Evolutionary conservation across 2,797 vertebrate species (phyloP).

Genomic region (Vultur gryphus): DNA sequence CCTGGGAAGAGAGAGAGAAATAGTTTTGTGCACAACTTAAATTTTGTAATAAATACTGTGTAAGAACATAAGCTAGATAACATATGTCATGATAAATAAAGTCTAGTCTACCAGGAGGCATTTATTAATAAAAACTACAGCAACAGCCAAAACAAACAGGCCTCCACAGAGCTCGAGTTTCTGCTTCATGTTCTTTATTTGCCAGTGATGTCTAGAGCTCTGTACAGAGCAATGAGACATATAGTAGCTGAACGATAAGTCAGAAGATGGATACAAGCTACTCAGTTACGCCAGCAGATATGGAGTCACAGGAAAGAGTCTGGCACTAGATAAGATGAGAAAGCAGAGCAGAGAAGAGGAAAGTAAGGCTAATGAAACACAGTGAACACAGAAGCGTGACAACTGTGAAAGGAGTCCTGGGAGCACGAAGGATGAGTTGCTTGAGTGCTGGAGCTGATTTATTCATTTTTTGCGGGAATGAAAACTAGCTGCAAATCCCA

Average conservation of each 20-base stretch:
- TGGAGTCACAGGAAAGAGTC: not conserved
- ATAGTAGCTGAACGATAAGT: not conserved
- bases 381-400: not conserved
- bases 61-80: slow-evolving; percentile 52
- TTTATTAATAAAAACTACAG: slow-evolving; percentile 51
- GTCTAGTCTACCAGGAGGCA: slow-evolving; percentile 49
- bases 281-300: not conserved
- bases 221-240: not conserved
- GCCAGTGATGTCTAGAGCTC: not conserved
- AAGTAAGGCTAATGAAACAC: not conserved
- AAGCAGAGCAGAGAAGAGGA: not conserved
- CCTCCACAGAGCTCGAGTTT: slow-evolving; percentile 10
- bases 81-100: slow-evolving; percentile 50
- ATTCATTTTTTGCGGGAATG: slow-evolving; percentile 1
- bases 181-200: not conserved
- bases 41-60: slow-evolving; percentile 32
- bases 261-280: not conserved
- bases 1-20: slow-evolving; percentile 26
- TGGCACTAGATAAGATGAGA: not conserved
- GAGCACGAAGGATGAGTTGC: not conserved
- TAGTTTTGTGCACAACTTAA: not conserved
- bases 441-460: not conserved
- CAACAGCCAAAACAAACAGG: slow-evolving; percentile 46
- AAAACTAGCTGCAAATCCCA: not conserved
- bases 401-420: not conserved